Conservation (phyloP, 2,888 invertebrate genomes). For the Acleris emargana region DNA sequence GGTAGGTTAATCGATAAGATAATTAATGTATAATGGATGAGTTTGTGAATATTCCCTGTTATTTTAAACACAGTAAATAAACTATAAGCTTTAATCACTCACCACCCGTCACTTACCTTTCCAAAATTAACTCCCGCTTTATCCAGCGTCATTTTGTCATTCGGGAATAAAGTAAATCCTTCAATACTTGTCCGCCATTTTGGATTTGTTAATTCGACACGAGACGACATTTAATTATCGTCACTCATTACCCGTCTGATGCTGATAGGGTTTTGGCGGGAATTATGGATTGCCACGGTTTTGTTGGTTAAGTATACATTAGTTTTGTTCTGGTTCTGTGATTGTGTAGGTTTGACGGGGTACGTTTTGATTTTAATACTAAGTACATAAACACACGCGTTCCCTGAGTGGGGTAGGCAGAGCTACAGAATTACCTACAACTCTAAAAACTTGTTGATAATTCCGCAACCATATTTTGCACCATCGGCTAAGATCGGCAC, state of each 20-base stretch:
- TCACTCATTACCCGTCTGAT: slow-evolving; percentile 80
- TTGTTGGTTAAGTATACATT: background rate
- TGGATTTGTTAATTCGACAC: slow-evolving; percentile 74
- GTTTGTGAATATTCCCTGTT: no score
- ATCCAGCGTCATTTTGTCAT: slow-evolving; percentile 26
- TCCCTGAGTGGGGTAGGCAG: no score
- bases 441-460: no score
- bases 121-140: slow-evolving; percentile 39
- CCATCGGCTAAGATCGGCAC: no score
- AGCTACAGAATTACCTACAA: no score
- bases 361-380: no score
- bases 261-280: slow-evolving; percentile 63
- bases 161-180: slow-evolving; percentile 57
- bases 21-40: no score
- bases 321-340: background rate
- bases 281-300: slow-evolving; percentile 9
- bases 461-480: no score
- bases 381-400: no score
- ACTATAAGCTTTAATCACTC: background rate
- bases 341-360: background rate
- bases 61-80: background rate
- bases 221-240: slow-evolving; percentile 82
- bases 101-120: background rate
- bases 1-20: no score
- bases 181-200: slow-evolving; percentile 63